Base-by-base conservation (phyloP, 2,888 invertebrate species). In the Cynaeus angustus region DNA sequence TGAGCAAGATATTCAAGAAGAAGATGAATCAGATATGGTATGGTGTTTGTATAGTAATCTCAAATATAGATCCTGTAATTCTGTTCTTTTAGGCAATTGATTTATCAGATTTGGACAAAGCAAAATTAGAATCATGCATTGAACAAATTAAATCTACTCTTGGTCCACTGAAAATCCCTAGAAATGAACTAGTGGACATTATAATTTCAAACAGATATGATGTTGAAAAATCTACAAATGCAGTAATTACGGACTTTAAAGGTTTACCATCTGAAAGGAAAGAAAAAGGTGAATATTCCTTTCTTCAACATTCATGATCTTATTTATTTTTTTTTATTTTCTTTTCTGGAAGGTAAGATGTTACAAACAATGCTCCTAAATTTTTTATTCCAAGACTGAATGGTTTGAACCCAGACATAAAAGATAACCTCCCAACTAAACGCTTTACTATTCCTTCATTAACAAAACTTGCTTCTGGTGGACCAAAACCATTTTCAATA, bases 61-160 rank as follows among this genome's bases (percentile, higher is more conserved):
- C 2, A 21, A 4, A 21, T n/a, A n/a, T n/a, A n/a, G n/a, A 28
- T 28, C 4, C 4, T 28, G 7, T 33, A 33, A 6, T n/a, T 33
- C n/a, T 33, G 1, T 33, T 9, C 2, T 61, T 61, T 1, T n/a
- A 61, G 61, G 50, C 50, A 6, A n/a, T 28, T 26, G 72, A 77
- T 53, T 64, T 87, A 14, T 87, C 88, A 48, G 92, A 94, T 69
- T 82, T 91, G 0, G 92, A 94, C 62, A 90, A 91, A 85, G 92
- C 90, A 0, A 91, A 91, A 80, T 86, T 97, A 0, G 90, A 92
- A 81, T 94, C 95, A 0, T 96, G 97, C 78, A 87, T 96, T 61
- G 95, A 96, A 79, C 92, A 93, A 81, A 88, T 97, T 33, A 90
- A 92, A 68, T 91, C 91, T 82, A 90, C 95, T 5, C 87, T 96